Evolutionary conservation across 1,140 invertebrate species (phyloP).

Genomic region (Anagrus nilaparvatae): DNA sequence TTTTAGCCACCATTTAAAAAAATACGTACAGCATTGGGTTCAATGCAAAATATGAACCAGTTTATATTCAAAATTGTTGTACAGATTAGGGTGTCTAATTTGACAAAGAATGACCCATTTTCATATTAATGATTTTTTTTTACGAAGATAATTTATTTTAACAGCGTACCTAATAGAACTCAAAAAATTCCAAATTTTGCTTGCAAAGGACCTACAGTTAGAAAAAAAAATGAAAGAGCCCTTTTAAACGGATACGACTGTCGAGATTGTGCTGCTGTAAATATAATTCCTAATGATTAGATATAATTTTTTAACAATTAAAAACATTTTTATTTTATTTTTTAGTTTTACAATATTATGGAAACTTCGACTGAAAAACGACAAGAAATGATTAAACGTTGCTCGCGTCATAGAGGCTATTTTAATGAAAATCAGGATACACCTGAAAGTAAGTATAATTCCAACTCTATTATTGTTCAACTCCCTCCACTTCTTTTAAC

Average conservation of each 20-base stretch:
- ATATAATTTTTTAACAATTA: slow-evolving; percentile 1
- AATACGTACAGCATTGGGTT: neutral
- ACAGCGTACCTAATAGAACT: slow-evolving; percentile 18
- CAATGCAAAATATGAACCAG: neutral
- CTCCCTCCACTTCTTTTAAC: no score
- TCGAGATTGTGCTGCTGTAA: slow-evolving; percentile 35
- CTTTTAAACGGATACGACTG: slow-evolving; percentile 36
- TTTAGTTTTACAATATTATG: slow-evolving; percentile 38
- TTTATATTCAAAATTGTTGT: slow-evolving; percentile 1
- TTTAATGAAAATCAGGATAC: slow-evolving; percentile 31
- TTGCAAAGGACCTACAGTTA: slow-evolving; percentile 26
- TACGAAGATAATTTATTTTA: slow-evolving; percentile 10
- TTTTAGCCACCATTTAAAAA: no score
- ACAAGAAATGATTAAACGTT: slow-evolving; percentile 32
- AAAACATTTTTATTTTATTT: slow-evolving; percentile 8
- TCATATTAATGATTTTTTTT: neutral
- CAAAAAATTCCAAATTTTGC: slow-evolving; percentile 18
- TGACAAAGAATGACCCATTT: neutral
- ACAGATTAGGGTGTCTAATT: neutral
- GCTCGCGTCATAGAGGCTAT: slow-evolving; percentile 40
- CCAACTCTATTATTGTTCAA: no score
- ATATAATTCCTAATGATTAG: slow-evolving; percentile 5
- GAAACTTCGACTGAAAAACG: slow-evolving; percentile 28
- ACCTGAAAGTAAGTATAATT: slow-evolving; percentile 29
- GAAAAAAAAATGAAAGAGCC: slow-evolving; percentile 33